phyloP scores from a whole-genome alignment of 2,113 vertebrate genomes.

The Macrotus californicus region DNA sequence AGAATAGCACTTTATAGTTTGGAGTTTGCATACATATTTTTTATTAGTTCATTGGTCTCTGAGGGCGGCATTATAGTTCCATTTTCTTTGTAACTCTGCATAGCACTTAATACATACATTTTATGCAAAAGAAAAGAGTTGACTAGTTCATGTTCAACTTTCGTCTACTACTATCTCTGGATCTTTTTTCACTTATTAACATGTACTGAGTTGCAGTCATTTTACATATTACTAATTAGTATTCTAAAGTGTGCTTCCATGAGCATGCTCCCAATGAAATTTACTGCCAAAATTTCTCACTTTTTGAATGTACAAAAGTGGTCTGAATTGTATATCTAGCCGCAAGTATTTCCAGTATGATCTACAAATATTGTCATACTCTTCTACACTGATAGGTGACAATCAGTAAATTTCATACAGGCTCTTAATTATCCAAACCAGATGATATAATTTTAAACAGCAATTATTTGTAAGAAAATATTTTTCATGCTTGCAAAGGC shows the following conservation, averaged over 20 bases:
- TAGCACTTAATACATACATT: background rate
- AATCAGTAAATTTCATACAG: background rate
- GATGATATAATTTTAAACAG: background rate
- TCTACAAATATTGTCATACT: background rate
- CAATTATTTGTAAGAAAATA: background rate
- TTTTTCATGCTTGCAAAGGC: background rate
- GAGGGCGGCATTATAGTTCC: background rate
- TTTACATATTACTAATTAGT: background rate
- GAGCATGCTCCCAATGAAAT: background rate
- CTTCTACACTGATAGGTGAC: background rate
- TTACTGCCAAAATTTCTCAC: background rate
- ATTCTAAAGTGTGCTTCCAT: background rate
- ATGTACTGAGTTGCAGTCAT: background rate
- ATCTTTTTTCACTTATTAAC: constrained; percentile 4
- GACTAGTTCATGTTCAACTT: background rate
- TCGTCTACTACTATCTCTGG: background rate
- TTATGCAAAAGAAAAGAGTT: constrained; percentile 8
- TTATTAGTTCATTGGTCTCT: background rate
- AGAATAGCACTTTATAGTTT: background rate
- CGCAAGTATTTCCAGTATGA: background rate
- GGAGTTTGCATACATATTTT: background rate
- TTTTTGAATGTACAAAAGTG: background rate
- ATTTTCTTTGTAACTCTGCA: background rate
- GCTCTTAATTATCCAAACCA: background rate
- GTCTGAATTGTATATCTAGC: background rate